Evolutionary conservation across 2,113 vertebrate species (phyloP).

Genomic region (Varanus salvator): DNA sequence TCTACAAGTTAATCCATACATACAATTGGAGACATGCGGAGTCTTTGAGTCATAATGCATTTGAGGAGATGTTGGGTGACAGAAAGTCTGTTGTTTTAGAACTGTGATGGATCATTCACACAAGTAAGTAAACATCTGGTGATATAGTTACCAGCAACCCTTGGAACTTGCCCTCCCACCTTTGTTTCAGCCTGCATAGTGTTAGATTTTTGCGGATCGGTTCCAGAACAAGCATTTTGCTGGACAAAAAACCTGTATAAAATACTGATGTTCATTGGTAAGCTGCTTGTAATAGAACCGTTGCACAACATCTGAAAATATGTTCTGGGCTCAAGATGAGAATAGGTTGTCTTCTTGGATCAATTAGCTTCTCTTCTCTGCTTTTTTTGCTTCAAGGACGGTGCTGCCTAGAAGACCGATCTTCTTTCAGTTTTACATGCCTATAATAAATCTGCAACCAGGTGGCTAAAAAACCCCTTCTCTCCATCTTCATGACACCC

Average conservation of each 20-base stretch:
- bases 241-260: background rate
- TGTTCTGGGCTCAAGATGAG: slow-evolving; percentile 18
- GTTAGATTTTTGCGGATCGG: background rate
- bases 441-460: slow-evolving; percentile 47
- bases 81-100: background rate
- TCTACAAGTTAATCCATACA: no score
- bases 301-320: background rate
- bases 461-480: slow-evolving; percentile 29
- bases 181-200: background rate
- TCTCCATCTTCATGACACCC: background rate
- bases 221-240: slow-evolving; percentile 24
- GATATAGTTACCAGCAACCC: background rate
- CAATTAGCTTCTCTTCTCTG: slow-evolving; percentile 8
- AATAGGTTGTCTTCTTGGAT: background rate
- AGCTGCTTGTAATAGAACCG: background rate
- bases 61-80: background rate
- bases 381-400: background rate
- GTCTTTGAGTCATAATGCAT: background rate
- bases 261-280: slow-evolving; percentile 10
- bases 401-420: slow-evolving; percentile 11
- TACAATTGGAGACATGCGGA: background rate
- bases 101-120: background rate
- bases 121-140: background rate
- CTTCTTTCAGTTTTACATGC: slow-evolving; percentile 46
- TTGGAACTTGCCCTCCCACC: background rate